Evolutionary conservation across 2,888 invertebrate species (phyloP).

Genomic region (Blastobasis adustella): DNA sequence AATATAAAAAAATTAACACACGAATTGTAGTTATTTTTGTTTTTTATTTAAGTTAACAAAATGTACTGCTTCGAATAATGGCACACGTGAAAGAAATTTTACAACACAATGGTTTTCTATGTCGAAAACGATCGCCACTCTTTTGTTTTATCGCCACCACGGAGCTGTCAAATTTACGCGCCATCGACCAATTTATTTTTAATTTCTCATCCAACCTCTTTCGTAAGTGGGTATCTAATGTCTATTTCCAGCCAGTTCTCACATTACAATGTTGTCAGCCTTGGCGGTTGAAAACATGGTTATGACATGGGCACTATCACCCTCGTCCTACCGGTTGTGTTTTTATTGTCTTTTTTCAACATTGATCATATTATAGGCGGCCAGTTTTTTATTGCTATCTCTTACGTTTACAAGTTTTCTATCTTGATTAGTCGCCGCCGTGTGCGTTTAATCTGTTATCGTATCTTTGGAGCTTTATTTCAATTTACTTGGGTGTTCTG

Average conservation of each 20-base stretch:
- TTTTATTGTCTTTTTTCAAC: slow-evolving; percentile 1
- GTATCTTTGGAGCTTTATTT: neutral
- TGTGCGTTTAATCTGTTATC: neutral
- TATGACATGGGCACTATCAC: slow-evolving; percentile 22
- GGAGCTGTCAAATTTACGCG: slow-evolving; percentile 51
- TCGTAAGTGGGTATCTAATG: slow-evolving; percentile 30
- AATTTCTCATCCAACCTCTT: slow-evolving; percentile 37
- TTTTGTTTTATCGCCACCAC: slow-evolving; percentile 41
- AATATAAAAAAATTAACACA: neutral
- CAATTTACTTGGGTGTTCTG: too few species aligned
- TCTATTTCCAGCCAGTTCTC: slow-evolving; percentile 45
- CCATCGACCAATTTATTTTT: slow-evolving; percentile 49
- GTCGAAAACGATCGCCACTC: slow-evolving; percentile 14
- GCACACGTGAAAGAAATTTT: too few species aligned
- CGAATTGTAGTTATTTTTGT: neutral
- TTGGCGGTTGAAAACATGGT: slow-evolving; percentile 16
- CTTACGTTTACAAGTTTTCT: slow-evolving; percentile 6
- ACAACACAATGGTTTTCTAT: too few species aligned
- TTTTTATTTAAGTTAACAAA: slow-evolving; percentile 10
- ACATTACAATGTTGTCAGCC: slow-evolving; percentile 33
- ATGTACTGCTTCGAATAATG: too few species aligned
- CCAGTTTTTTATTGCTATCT: slow-evolving; percentile 17
- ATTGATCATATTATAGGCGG: slow-evolving; percentile 6
- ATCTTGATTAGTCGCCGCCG: neutral
- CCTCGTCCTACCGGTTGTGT: slow-evolving; percentile 13